Evolutionary conservation across 2,888 invertebrate genomes (phyloP), one percentile per base, ranked within the genome.

Genomic region (Neoitamus cyanurus): DNA sequence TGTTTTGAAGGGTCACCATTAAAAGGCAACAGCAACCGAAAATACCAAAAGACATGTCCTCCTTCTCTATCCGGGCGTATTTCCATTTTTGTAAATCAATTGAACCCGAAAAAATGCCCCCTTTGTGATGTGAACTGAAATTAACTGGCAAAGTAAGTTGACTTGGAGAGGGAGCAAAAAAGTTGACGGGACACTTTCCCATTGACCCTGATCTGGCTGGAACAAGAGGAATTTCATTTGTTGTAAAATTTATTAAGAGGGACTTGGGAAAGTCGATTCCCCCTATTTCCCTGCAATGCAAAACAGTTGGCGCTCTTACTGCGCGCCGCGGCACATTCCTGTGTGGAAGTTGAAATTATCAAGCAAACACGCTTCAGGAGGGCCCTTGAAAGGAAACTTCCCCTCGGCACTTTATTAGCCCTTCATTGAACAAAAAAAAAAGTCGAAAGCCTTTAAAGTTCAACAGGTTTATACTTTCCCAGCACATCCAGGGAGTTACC

Each of bases 371-470:
- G 58, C 25, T 58, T 25, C 58, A 58, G 7, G 11, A 58, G 58
- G 58, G 58, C 58, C 25, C 58, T 58, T 58, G 58, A 58, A 58
- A 58, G 25, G 58, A 58, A 58, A 58, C 58, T 58, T 58, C 58
- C 58, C 58, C 58, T 58, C 58, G 25, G 58, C 58, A 58, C 58
- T 58, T 58, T 58, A 58, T 58, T 58, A 58, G 58, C 58, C 58
- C 58, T 58, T 58, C 58, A 58, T 58, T 58, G 58, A 58, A 58
- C 25, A 58, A 46, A 46, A 46, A 46, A 46, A 48, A 48, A 48
- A 48, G 20, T 20, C 7, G 48, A 48, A 58, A 58, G 58, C 58
- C 58, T 58, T 58, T 58, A 15, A 58, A 58, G 58, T 58, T 58
- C 58, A 58, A 58, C 58, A 58, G 58, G 58, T 58, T 58, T 58